Base-by-base conservation (phyloP, 2,113 vertebrate species). In the Phyllostomus discolor region DNA sequence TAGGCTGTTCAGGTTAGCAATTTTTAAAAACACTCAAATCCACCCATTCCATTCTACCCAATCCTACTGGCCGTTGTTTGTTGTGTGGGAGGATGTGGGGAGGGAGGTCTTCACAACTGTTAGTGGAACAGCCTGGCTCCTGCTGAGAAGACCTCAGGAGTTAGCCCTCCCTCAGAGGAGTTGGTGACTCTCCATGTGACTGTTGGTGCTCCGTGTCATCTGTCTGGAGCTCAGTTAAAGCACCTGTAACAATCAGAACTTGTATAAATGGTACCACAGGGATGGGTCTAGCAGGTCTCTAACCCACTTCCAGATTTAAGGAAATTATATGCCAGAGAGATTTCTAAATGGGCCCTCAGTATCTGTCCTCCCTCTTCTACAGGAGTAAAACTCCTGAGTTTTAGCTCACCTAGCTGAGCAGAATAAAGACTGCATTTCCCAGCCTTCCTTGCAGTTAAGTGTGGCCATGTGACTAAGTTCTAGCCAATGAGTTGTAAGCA, bases 381-480 rank as follows among this genome's bases (percentile, higher is more conserved):
- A 35, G 6, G 4, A 75, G 11, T 52, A 73, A 90, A 79, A 75
- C 26, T 66, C n/a, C 1, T n/a, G 38, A 70, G 50, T 67, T 87
- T 90, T 87, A 52, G 26, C 41, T 95, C 67, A 67, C 15, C 38
- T 12, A 89, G 28, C 46, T 66, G 12, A 50, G 33, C 41, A 73
- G n/a, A 90, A 73, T n/a, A 62, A 90, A 91, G 50, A 66, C 52
- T 67, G 46, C 19, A 87, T 66, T 93, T 88, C 50, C 22, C 67
- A 70, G 54, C 3, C 19, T 66, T 67, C 46, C 50, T 94, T 83
- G 43, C 31, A 79, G 38, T 78, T 33, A 72, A 78, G 15, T 62
- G 4, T 90, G 59, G 26, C 14, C 46, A 72, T 43, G 22, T 70
- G 50, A 87, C 84, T 31, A 87, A 72, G 22, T 90, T 70, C 66